Conservation (phyloP, 2,888 invertebrate species). For the Patella ulyssiponensis region DNA sequence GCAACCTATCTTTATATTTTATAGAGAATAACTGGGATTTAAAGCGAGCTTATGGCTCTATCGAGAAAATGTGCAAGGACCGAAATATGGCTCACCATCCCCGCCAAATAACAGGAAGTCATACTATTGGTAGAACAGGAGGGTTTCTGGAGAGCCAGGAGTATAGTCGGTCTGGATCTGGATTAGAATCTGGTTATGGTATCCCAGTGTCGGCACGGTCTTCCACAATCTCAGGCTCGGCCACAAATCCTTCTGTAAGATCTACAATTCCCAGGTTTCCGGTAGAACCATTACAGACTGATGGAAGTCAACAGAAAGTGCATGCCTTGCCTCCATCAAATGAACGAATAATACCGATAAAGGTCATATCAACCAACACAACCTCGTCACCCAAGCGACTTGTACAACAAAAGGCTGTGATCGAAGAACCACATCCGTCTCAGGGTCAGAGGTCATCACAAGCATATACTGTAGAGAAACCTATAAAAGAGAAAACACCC, state of each 20-base stretch:
- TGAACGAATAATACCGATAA: conserved; percentile 52
- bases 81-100: background rate
- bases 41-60: conserved; percentile 30
- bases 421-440: background rate
- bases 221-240: conserved; percentile 12
- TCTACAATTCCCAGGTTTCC: conserved; percentile 39
- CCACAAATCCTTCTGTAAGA: conserved; percentile 30
- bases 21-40: conserved; percentile 42
- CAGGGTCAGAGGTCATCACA: background rate
- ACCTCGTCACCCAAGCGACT: background rate
- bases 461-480: background rate
- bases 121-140: background rate
- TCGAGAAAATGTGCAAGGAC: conserved; percentile 31
- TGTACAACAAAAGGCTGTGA: background rate
- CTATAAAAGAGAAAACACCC: background rate
- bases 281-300: conserved; percentile 23
- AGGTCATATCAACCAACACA: conserved; percentile 25
- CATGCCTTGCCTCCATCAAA: background rate
- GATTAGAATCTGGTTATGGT: background rate
- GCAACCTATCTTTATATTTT: conserved; percentile 12
- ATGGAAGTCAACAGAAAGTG: background rate
- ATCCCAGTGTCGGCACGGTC: background rate
- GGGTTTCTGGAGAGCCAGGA: background rate
- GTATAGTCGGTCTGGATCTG: background rate
- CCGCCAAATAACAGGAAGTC: background rate